A percentile compares a stretch with the other conserved stretches of the same genome.
phyloP scores from a whole-genome alignment of 2,797 vertebrate species.

The Lutjanus campechanus region DNA sequence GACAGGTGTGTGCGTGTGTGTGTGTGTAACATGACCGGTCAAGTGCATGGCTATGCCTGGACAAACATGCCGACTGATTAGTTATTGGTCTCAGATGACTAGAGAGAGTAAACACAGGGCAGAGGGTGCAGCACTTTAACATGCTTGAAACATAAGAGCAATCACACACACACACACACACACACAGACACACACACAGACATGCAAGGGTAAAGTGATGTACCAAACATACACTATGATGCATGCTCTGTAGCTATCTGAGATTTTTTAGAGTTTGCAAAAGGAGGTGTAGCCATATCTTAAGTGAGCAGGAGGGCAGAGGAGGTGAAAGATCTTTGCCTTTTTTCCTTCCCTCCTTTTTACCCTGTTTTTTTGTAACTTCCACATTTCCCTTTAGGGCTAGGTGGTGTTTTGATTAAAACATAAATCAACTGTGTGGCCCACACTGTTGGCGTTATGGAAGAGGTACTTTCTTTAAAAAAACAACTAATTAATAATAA shows the following conservation, averaged over 20 bases:
- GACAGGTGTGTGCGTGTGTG: constrained; percentile 24
- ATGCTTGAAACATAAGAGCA: constrained; percentile 60
- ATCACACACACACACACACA: not conserved
- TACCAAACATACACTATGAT: constrained; percentile 30
- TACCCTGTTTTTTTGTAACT: constrained; percentile 1
- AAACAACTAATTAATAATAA: not conserved
- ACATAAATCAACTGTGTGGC: constrained; percentile 6
- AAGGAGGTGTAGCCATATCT: constrained; percentile 51
- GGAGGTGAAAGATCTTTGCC: constrained; percentile 39
- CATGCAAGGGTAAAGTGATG: constrained; percentile 41
- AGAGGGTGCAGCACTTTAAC: constrained; percentile 63
- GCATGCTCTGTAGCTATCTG: constrained; percentile 29
- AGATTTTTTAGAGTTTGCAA: constrained; percentile 64
- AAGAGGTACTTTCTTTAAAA: not conserved
- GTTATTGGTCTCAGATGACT: constrained; percentile 67
- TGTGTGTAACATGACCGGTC: constrained; percentile 45
- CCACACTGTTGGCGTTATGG: not conserved
- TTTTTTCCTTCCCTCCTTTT: not conserved
- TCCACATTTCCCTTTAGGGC: constrained; percentile 25
- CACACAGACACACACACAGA: constrained; percentile 13
- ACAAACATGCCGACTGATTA: constrained; percentile 70
- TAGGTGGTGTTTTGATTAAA: constrained; percentile 13
- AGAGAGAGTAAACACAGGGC: constrained; percentile 56
- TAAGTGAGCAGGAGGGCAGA: constrained; percentile 48
- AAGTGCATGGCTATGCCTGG: constrained; percentile 65